These are phyloP conservation scores for Pholis gunnellus DNA, from an alignment of 2,113 vertebrate species.

Conservation along the genomic window DNA sequence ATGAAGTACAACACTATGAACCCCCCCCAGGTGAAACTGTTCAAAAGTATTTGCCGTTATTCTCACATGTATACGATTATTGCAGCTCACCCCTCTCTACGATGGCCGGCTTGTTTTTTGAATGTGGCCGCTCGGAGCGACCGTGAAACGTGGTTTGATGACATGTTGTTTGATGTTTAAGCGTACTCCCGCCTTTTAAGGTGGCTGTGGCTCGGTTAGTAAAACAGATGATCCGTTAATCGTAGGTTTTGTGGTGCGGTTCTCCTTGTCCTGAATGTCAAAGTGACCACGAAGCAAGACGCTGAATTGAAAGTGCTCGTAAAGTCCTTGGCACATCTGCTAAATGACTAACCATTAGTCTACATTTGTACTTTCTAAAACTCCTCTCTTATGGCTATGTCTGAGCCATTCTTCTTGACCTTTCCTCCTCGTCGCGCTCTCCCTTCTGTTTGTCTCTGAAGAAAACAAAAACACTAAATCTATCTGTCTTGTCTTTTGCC, in stretches of 20 bases:
- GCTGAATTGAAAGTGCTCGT: neutral
- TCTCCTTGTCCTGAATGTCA: slow-evolving; percentile 1
- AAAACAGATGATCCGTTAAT: neutral
- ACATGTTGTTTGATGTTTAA: neutral
- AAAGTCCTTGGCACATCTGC: neutral
- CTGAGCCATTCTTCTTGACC: neutral
- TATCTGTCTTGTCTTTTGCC: slow-evolving; percentile 25
- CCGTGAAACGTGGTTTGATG: neutral
- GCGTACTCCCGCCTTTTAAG: neutral
- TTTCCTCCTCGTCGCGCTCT: neutral
- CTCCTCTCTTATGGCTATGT: neutral
- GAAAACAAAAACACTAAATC: slow-evolving; percentile 30
- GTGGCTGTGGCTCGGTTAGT: neutral
- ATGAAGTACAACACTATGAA: neutral
- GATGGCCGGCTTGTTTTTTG: neutral
- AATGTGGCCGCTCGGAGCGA: neutral
- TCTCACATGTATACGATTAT: neutral
- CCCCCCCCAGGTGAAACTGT: neutral
- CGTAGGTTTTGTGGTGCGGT: neutral
- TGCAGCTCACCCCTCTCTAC: neutral
- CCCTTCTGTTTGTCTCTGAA: slow-evolving; percentile 23
- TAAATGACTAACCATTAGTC: neutral
- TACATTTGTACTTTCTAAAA: slow-evolving; percentile 3
- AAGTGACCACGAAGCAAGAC: neutral
- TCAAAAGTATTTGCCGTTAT: neutral